Evolutionary conservation across 1,140 invertebrate species (phyloP), one percentile per base, ranked within the genome.

Genomic region (Lasioglossum albipes): DNA sequence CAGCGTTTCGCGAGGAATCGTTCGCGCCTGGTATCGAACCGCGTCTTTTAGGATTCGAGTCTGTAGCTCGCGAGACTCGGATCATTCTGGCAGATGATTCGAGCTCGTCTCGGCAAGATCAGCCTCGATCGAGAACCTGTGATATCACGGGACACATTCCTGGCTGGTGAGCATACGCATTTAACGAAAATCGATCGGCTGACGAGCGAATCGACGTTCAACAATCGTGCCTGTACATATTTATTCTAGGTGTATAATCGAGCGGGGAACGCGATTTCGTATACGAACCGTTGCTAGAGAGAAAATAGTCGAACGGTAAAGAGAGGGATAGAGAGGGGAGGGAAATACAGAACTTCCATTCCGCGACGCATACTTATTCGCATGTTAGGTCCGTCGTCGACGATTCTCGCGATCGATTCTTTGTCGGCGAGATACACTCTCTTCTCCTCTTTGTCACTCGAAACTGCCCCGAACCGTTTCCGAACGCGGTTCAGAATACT

Each of bases 211-310:
- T 61, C 52, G 75, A 84, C 22, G 77, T 78, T 81, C 75, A 84
- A 84, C 86, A 76, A 86, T 84, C 80, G 87, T 88, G 84, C 87
- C 87, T 87, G 86, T 83, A 85, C 77, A 87, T 77, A 87, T 86
- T 66, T 77, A 70, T 70, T 75, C 79, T 84, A 80, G 70, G 61
- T 78, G 79, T 81, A 36, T 36, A 77, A 73, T 81, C 65, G 70
- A 71, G 76, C 75, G 42, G 74, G 81, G 79, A 70, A 68, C 82
- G 83, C 80, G 78, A 80, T 71, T 65, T 62, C 79, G 36, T 57
- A 49, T 61, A 16, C 52, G 52, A 54, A 6, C 52, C 52, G 52
- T 54, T 16, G 18, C 3, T 18, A 54, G 2, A 54, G 18, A 18
- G 52, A 54, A 61, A 65, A 5, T 16, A 49, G n/a, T 59, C 57